A percentile compares a stretch with the other conserved stretches of the same genome.
phyloP scores from a whole-genome alignment of 2,888 invertebrate species.

The Trichogramma dendrolimi region DNA sequence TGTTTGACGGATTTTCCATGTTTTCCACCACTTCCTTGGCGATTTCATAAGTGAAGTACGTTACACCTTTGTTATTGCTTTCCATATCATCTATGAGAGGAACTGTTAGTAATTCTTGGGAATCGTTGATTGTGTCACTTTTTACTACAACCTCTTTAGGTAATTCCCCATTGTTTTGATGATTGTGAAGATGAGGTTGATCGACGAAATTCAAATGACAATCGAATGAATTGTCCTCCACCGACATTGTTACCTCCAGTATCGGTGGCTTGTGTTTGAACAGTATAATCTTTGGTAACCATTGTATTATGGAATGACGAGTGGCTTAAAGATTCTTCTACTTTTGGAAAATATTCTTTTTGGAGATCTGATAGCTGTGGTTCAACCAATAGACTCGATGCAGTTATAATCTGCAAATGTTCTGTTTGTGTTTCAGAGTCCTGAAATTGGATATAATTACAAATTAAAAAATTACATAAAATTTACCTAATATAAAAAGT shows the following conservation, averaged over 20 bases:
- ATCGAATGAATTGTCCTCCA: conserved; percentile 36
- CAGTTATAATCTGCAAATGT: conserved; percentile 34
- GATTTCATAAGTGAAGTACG: conserved; percentile 10
- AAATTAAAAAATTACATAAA: background rate
- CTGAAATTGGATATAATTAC: conserved; percentile 29
- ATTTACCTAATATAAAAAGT: background rate
- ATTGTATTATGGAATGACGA: conserved; percentile 20
- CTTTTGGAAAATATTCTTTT: conserved; percentile 44
- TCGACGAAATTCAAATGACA: conserved; percentile 37
- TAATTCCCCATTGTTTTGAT: background rate
- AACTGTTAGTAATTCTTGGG: conserved; percentile 29
- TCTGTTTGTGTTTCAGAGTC: conserved; percentile 47
- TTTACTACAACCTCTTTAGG: background rate
- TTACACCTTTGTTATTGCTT: background rate
- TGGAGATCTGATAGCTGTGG: conserved; percentile 36
- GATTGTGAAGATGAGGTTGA: background rate
- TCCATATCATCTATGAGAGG: conserved; percentile 9
- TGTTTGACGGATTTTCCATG: background rate
- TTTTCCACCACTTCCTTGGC: conserved; percentile 20
- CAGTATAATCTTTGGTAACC: conserved; percentile 37
- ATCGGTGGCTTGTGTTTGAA: conserved; percentile 24
- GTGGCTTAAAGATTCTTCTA: conserved; percentile 37
- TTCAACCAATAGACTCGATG: conserved; percentile 25
- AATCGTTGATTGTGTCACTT: conserved; percentile 18
- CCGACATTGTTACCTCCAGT: conserved; percentile 19